Evolutionary conservation across 2,797 vertebrate species (phyloP), one percentile per base, ranked within the genome.

Genomic region (Sarcophilus harrisii): DNA sequence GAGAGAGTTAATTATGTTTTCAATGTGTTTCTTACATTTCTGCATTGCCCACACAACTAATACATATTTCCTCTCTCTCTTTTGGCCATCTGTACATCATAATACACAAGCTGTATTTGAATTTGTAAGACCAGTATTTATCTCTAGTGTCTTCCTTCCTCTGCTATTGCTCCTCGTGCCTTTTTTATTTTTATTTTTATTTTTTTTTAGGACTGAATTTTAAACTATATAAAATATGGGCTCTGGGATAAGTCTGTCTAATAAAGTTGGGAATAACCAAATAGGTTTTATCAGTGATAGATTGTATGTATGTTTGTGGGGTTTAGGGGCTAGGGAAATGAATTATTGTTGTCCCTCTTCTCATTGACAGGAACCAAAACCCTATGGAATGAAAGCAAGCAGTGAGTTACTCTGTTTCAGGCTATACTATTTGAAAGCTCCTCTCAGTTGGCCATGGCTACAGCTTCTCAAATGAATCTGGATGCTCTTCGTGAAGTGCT

Each of bases 401-500:
- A 58, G 38, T 90, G 27, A 95, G 95, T 95, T 58, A 0, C 60
- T 58, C 2, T 0, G 24, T 93, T 55, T 93, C 14, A 30, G 55
- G 54, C 62, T 16, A 97, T 73, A 89, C 66, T 28, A 14, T 91
- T 93, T 96, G 93, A 59, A 96, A 94, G 66, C 94, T 93, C 93
- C 90, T 52, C 38, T 5, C 94, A 91, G 94, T 94, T 81, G 97
- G 93, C 92, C 92, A 99, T 99, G 99, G 99, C 99, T 11, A 96
- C 98, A 0, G 99, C 99, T 9, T 98, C 98, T 16, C 98, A 98
- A n/a, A 98, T 99, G 98, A 99, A 99, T 98, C 99, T 99, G 0
- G 99, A 99, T 13, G 98, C 99, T 1, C 99, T 99, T 97, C 99
- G 99, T 91, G 99, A 99, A 98, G 99, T 99, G 58, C 98, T 99